Evolutionary conservation across 2,888 invertebrate species (phyloP).

Genomic region (Schrankia costaestrigalis): DNA sequence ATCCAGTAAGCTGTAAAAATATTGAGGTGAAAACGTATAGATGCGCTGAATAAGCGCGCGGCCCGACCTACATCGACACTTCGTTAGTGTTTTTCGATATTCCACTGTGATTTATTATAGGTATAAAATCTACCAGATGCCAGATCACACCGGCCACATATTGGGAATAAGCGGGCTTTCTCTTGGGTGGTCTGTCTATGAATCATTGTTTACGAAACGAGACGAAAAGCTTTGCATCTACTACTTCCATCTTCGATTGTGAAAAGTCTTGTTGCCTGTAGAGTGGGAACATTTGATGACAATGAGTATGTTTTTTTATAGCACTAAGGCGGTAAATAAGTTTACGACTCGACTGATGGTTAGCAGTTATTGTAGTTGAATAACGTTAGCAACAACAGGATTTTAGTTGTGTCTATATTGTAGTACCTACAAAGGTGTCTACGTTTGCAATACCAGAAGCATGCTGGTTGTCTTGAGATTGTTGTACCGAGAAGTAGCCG

Average conservation of each 20-base stretch:
- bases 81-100: conserved; percentile 60
- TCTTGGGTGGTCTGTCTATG: conserved; percentile 58
- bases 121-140: conserved; percentile 67
- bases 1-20: conserved; percentile 33
- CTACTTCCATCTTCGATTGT: conserved; percentile 35
- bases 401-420: too few relatives aligned
- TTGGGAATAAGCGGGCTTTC: conserved; percentile 42
- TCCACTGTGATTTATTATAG: conserved; percentile 63
- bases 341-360: too few relatives aligned
- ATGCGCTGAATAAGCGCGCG: conserved; percentile 41
- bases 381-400: too few relatives aligned
- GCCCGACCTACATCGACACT: conserved; percentile 59
- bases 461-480: too few relatives aligned
- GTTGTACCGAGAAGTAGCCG: too few relatives aligned
- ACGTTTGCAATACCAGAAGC: too few relatives aligned
- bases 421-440: too few relatives aligned
- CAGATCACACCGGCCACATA: conserved; percentile 50
- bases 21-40: conserved; percentile 42
- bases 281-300: conserved; percentile 16
- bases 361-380: too few relatives aligned
- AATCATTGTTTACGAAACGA: conserved; percentile 45
- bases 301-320: conserved; percentile 15
- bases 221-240: conserved; percentile 28
- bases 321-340: too few relatives aligned
- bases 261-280: conserved; percentile 24